Conservation (phyloP, 1,140 invertebrate species). For the Planococcus citri region DNA sequence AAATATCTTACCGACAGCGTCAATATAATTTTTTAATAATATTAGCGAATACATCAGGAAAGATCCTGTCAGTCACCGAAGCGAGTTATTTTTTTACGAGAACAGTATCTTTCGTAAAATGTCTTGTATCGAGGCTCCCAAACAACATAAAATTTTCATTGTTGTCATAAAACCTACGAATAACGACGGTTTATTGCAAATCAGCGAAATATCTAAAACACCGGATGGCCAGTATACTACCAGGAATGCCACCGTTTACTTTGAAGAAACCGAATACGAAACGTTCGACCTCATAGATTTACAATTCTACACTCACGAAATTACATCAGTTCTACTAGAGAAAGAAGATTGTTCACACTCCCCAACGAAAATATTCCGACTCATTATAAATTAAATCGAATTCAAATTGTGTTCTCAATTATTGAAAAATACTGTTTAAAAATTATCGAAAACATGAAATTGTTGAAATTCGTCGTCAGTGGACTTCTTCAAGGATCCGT, state of each 20-base stretch:
- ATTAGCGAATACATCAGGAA: not conserved
- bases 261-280: not conserved
- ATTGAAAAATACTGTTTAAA: constrained; percentile 10
- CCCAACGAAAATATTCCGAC: constrained; percentile 39
- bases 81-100: not conserved
- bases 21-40: constrained; percentile 28
- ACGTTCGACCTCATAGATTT: not conserved
- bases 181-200: constrained; percentile 18
- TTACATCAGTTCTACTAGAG: constrained; percentile 58
- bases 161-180: constrained; percentile 13
- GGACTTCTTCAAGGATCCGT: constrained; percentile 77
- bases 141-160: constrained; percentile 10
- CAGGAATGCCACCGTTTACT: not conserved
- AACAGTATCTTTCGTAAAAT: not conserved
- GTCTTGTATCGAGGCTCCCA: constrained; percentile 21
- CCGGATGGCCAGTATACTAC: not conserved
- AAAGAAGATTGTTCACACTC: constrained; percentile 36
- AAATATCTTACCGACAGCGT: constrained; percentile 54
- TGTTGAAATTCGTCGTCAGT: constrained; percentile 64
- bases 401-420: not conserved
- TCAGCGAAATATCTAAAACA: not conserved
- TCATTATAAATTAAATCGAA: constrained; percentile 19
- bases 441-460: constrained; percentile 58
- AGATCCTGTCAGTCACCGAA: not conserved
- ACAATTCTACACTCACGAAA: constrained; percentile 69